Percentiles rank a stretch among this genome's conserved stretches.
Evolutionary conservation across 2,888 invertebrate genomes (phyloP).

Genomic region (Ariolimax columbianus): DNA sequence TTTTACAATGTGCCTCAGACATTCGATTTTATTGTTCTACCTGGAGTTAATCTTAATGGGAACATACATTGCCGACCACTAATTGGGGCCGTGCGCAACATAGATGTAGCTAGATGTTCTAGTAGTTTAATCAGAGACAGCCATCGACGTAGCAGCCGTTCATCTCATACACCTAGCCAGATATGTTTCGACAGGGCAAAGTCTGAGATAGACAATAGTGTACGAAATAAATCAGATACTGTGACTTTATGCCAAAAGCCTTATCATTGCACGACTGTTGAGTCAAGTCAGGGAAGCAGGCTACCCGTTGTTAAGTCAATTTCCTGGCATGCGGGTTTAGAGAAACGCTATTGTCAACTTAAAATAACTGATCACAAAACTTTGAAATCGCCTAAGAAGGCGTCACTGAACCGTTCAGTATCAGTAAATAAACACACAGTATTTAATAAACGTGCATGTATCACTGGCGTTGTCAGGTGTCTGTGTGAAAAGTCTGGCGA

Average conservation of each 20-base stretch:
- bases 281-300: background rate
- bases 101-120: no score
- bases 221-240: background rate
- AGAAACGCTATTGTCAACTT: background rate
- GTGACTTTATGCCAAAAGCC: background rate
- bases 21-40: constrained; percentile 13
- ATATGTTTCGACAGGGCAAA: background rate
- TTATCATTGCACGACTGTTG: background rate
- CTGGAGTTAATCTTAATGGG: background rate
- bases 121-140: background rate
- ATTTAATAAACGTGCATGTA: background rate
- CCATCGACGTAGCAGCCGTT: background rate
- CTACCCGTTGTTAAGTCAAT: background rate
- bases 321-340: background rate
- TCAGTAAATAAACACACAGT: background rate
- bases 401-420: background rate
- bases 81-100: background rate
- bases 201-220: background rate
- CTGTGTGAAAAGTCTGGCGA: background rate
- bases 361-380: background rate
- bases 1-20: background rate
- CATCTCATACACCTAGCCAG: background rate
- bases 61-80: background rate
- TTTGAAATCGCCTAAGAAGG: background rate
- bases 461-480: background rate